Base-by-base conservation (phyloP, 2,797 vertebrate species). In the Emys orbicularis region DNA sequence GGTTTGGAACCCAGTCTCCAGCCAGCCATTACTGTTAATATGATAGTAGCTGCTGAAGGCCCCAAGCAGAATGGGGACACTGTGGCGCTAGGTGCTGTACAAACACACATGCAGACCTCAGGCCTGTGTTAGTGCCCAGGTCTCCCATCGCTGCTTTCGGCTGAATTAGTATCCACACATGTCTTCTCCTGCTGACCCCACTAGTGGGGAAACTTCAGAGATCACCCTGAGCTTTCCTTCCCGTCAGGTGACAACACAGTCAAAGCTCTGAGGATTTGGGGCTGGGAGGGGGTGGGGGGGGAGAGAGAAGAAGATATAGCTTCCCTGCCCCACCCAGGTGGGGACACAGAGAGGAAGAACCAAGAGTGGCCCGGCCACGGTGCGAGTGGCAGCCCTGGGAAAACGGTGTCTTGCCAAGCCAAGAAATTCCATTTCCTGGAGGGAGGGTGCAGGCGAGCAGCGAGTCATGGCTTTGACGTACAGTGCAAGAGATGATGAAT, bases 381-480 rank as follows among this genome's bases (percentile, higher is more conserved):
- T 92, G 91, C 0, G 86, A 95, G 89, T 77, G 90, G 91, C 87
- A 72, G 76, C 88, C 95, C 81, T 89, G 44, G 65, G 0, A 13
- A 96, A 94, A 93, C 95, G 95, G 93, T 91, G 92, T n/a, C 84
- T 44, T 87, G 93, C 89, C 89, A 25, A 85, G 92, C 86, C 4
- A 29, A 94, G 94, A 77, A 84, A 61, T 0, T 96, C 90, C 90
- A 92, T 96, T 97, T 98, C 96, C 96, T 96, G 97, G 94, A 96
- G 94, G 96, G 95, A 97, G 89, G 93, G 96, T 88, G 96, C 65
- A 49, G 86, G 81, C 57, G 27, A 86, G 79, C 81, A 16, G 61
- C 88, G 96, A 79, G 81, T 95, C 96, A 94, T 80, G 79, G 65
- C 83, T 89, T 91, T 97, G 96, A 97, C 94, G 94, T 94, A 96